Base-by-base conservation (phyloP, 1,140 invertebrate species). In the Panagrolaimus sp. region DNA sequence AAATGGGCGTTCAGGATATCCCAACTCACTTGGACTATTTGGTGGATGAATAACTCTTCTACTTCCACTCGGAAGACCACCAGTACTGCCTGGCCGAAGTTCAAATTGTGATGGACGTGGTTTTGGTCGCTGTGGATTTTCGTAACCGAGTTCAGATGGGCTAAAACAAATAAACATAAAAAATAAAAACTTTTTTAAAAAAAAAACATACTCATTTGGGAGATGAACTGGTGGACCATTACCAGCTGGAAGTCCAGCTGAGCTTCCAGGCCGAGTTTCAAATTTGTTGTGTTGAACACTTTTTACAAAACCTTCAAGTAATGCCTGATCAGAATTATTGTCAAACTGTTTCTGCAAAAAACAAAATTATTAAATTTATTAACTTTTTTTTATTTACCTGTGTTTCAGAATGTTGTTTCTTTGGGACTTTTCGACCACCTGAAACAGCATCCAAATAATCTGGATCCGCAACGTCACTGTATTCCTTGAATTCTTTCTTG, bases 61-160 rank as follows among this genome's bases (percentile, higher is more conserved):
- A 25, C 20, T 25, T 57, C 51, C 51, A 16, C 51, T 16, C 8
- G 51, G 51, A 57, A 57, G 51, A 5, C 51, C 51, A 4, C 51
- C 51, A 16, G 51, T 57, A 27, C 51, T 57, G 11, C 51, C 51
- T 25, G 51, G 51, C 9, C 51, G 51, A 20, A 57, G 14, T 57
- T 57, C 51, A 27, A 57, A 57, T 20, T 20, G 51, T 20, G 51
- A 25, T 13, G 20, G 51, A 13, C 20, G 51, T n/a, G 20, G 20
- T 57, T 9, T 25, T 0, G 51, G 51, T n/a, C n/a, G n/a, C 13
- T 57, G 11, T 1, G 27, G 16, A 14, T 63, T 16, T 63, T 63
- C 62, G 9, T 63, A 63, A 20, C 62, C 62, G 38, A 63, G 62
- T 43, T 63, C 62, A 43, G 27, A 16, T 1, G 62, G 62, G 42